Evolutionary conservation across 2,797 vertebrate genomes (phyloP), one percentile per base, ranked within the genome.

Genomic region (Poecilia picta): DNA sequence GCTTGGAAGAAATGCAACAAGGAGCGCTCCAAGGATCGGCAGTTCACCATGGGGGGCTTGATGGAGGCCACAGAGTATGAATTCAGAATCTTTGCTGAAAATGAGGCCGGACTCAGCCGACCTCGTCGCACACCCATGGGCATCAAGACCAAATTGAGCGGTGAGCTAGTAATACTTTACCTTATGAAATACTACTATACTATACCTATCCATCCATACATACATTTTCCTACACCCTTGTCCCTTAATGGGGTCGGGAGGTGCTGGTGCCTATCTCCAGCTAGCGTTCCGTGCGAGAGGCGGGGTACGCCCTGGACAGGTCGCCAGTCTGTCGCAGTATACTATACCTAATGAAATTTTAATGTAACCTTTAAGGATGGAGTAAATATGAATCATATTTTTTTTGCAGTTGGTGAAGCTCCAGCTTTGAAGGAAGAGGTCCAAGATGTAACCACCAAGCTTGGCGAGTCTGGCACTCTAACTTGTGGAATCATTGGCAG

Each of bases 1-100:
- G 94, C 97, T 70, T 99, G 98, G 98, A 99, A 99, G 92, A 99
- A 99, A 92, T 99, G 97, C 93, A 98, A 93, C 90, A 99, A 99
- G 81, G 98, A 99, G 47, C 96, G 95, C 73, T 97, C 97, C 78
- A 99, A 98, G 82, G 98, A 99, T 91, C 97, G 96, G 47, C 98
- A 99, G 83, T 98, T 99, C 93, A 99, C 97, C 78, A 96, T 98
- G 92, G 98, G 98, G 36, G 98, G 98, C 41, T 93, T 99, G 89
- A 96, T 98, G 90, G 98, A 99, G 92, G 97, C 98, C 62, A 98
- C 97, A 0, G 98, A 99, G 91, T 99, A 99, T 1, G 98, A 99
- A 92, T 99, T 99, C 93, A 96, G 98, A 89, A 93, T 99, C 83
- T 96, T 98, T 83, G 98, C 98, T 59, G 97, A 99, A 94, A 99